Evolutionary conservation across 2,113 vertebrate genomes (phyloP).

Genomic region (Orycteropus afer): DNA sequence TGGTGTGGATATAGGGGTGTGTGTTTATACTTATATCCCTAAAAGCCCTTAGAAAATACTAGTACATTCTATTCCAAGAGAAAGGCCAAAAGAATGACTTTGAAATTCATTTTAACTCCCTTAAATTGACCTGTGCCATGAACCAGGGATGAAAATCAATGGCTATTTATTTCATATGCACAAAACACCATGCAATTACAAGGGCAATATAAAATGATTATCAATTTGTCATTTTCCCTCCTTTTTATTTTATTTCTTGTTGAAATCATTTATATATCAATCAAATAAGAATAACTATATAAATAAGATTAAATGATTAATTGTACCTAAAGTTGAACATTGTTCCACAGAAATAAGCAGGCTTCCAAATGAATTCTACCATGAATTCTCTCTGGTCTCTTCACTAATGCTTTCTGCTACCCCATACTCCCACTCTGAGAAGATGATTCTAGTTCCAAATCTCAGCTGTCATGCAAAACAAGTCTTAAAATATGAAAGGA

Average conservation of each 20-base stretch:
- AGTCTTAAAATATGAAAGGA: not conserved
- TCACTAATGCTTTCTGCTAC: not conserved
- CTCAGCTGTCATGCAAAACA: not conserved
- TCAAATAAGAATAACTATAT: not conserved
- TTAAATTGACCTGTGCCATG: not conserved
- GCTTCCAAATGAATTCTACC: not conserved
- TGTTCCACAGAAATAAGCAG: not conserved
- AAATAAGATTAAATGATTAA: not conserved
- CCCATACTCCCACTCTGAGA: not conserved
- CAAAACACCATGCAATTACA: slow-evolving; percentile 1
- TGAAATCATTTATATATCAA: not conserved
- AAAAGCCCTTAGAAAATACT: not conserved
- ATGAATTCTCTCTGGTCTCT: not conserved
- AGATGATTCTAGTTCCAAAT: not conserved
- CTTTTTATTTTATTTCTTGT: not conserved
- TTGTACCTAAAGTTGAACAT: not conserved
- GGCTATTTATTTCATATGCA: not conserved
- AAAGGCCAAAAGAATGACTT: not conserved
- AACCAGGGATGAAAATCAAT: slow-evolving; percentile 33
- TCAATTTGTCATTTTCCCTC: not conserved
- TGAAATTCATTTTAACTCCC: slow-evolving; percentile 43
- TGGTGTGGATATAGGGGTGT: not conserved
- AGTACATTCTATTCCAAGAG: not conserved
- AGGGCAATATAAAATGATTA: slow-evolving; percentile 23
- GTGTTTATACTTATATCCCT: not conserved